Base-by-base conservation (phyloP, 2,113 vertebrate genomes). In the Furnarius figulus region DNA sequence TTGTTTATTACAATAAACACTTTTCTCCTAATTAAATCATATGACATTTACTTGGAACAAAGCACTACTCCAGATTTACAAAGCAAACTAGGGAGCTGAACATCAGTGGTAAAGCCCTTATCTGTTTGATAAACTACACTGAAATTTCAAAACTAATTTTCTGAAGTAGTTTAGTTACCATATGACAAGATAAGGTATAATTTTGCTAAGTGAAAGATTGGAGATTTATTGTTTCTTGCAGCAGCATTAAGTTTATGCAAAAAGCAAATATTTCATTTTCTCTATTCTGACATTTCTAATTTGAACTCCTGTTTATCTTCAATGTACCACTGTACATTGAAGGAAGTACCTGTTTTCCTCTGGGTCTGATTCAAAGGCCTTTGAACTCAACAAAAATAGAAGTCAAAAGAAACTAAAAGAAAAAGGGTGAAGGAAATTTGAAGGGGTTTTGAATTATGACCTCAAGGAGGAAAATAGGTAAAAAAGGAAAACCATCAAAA, bases 81-180 rank as follows among this genome's bases (percentile, higher is more conserved):
- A 90, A 28, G 49, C 18, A 90, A 79, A 83, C 39, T 13, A 82
- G 20, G n/a, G 40, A 87, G 62, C 31, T 76, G 53, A 89, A 65
- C 8, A 67, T 65, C 35, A 63, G 47, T n/a, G 12, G 9, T 72
- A 81, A 90, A 94, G 55, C 30, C n/a, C 80, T 94, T 84, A 83
- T 91, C 71, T 87, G 11, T 79, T 82, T 75, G 44, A 95, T 68
- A 95, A 91, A 73, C n/a, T 61, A 91, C 20, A 79, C 2, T 52
- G 31, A 91, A 87, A 79, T 79, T 28, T 94, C 74, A 40, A 76
- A 93, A 91, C 44, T 85, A 79, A 95, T 94, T 94, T 93, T 91
- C 88, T 90, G 55, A 94, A 93, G 82, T 94, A 76, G 85, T 79
- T 72, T 61, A 9, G 28, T 85, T 90, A 88, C 40, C 44, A n/a